Conservation (phyloP, 2,888 invertebrate genomes). For the Netelia virgata region DNA sequence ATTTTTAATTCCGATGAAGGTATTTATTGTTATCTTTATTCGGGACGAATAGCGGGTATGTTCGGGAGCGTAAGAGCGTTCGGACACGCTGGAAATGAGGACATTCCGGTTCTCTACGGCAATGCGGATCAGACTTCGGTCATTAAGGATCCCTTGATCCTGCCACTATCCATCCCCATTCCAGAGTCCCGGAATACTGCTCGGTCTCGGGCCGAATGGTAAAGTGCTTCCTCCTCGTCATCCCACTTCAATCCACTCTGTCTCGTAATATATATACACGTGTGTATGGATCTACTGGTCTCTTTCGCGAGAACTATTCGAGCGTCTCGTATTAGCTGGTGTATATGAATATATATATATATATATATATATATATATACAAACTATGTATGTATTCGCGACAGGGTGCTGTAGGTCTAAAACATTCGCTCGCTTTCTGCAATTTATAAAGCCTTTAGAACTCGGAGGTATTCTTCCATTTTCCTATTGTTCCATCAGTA, state of each 20-base stretch:
- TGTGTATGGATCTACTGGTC: slow-evolving; percentile 35
- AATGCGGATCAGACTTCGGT: slow-evolving; percentile 76
- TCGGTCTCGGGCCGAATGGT: slow-evolving; percentile 62
- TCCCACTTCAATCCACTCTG: slow-evolving; percentile 60
- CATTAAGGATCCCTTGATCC: slow-evolving; percentile 80
- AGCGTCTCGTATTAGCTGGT: slow-evolving; percentile 64
- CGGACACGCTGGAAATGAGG: slow-evolving; percentile 77
- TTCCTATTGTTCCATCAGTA: not conserved
- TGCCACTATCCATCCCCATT: slow-evolving; percentile 71
- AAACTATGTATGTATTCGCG: not conserved
- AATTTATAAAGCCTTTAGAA: slow-evolving; percentile 40
- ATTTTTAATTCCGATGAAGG: slow-evolving; percentile 70
- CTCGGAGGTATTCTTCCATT: not conserved
- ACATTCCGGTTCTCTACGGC: slow-evolving; percentile 78
- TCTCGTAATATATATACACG: slow-evolving; percentile 35
- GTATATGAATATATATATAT: slow-evolving; percentile 22
- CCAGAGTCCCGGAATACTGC: slow-evolving; percentile 65
- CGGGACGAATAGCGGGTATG: slow-evolving; percentile 77
- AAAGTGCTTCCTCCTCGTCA: slow-evolving; percentile 68
- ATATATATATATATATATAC: not conserved
- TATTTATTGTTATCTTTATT: slow-evolving; percentile 79
- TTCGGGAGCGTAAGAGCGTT: slow-evolving; percentile 74
- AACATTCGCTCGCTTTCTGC: slow-evolving; percentile 41
- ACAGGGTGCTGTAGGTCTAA: slow-evolving; percentile 39
- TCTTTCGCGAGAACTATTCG: slow-evolving; percentile 65